These are phyloP conservation scores for Xenopus borealis DNA, from an alignment of 2,113 vertebrate genomes.

Conservation along the genomic window DNA sequence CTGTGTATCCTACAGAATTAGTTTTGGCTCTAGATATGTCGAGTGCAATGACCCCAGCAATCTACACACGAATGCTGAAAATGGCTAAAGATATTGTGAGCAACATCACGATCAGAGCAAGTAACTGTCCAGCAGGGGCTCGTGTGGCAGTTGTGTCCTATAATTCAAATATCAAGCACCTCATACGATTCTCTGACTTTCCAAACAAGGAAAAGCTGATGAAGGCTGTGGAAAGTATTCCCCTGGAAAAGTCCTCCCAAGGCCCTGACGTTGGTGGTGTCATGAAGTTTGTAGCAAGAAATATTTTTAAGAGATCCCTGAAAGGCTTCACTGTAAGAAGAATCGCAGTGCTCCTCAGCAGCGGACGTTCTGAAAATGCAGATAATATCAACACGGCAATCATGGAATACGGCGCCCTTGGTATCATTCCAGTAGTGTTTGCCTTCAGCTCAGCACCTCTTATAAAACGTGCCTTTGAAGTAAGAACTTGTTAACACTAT, in stretches of 20 bases:
- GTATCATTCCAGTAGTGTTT: constrained; percentile 50
- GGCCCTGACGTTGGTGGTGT: constrained; percentile 47
- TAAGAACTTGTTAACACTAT: constrained; percentile 40
- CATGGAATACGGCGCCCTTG: constrained; percentile 51
- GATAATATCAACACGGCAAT: constrained; percentile 48
- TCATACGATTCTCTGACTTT: constrained; percentile 56
- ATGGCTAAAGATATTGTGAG: constrained; percentile 41
- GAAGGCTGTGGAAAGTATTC: constrained; percentile 39
- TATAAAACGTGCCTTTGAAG: constrained; percentile 50
- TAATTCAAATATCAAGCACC: constrained; percentile 12
- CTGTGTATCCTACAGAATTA: constrained; percentile 51
- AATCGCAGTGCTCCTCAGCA: constrained; percentile 56
- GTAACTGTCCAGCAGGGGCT: constrained; percentile 48
- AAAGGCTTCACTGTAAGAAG: constrained; percentile 47
- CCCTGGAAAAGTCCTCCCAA: constrained; percentile 17
- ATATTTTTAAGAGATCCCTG: constrained; percentile 58
- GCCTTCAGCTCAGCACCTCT: constrained; percentile 51
- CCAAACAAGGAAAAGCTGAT: constrained; percentile 45
- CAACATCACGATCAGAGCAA: constrained; percentile 43
- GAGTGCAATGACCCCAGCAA: constrained; percentile 31
- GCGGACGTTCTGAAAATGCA: constrained; percentile 9
- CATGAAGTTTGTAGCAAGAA: constrained; percentile 57
- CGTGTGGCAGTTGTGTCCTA: constrained; percentile 53
- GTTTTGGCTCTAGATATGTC: constrained; percentile 56
- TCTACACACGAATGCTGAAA: constrained; percentile 53